Base-by-base conservation (phyloP, 2,797 vertebrate species). In the Protosalanx chinensis region DNA sequence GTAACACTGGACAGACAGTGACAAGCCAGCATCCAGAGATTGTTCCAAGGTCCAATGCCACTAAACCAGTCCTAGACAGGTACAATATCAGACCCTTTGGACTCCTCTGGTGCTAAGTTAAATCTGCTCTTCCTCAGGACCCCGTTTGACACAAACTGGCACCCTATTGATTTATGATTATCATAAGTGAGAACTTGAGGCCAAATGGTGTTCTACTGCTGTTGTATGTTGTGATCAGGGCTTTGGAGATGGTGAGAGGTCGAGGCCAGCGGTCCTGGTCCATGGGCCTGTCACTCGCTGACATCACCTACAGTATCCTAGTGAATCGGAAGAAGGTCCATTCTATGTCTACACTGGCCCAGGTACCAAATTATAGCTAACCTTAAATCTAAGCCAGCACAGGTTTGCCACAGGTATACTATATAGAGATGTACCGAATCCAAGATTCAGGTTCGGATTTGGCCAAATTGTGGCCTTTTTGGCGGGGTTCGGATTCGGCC, bases 201-300 rank as follows among this genome's bases (percentile, higher is more conserved):
- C 70, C 30, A 23, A 53, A 53, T 53, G 20, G 30, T 15, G 35
- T 65, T 37, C 20, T 12, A 13, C 2, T 29, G 35, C 37, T 23
- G 41, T 20, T 4, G 27, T 18, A 3, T 53, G 41, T 61, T 70
- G 15, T 20, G 32, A 75, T 23, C 79, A 99, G 98, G 90, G 96
- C 93, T 0, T 88, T 97, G 84, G 95, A 96, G 85, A 79, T 97
- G 32, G 88, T 95, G 62, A 96, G 95, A 83, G 93, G 88, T 49
- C 94, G 90, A 88, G 94, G 95, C 51, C 96, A 98, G 86, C 91
- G 94, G 65, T 98, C 97, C 0, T 98, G 94, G 97, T 98, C 97
- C 29, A 92, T 98, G 60, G 96, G 94, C 53, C 89, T 99, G 65
- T 98, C 96, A 1, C 81, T 98, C 13, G 96, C 97, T 37, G 96